phyloP scores from a whole-genome alignment of 2,888 invertebrate genomes.

The Lycocerus yunnanus region DNA sequence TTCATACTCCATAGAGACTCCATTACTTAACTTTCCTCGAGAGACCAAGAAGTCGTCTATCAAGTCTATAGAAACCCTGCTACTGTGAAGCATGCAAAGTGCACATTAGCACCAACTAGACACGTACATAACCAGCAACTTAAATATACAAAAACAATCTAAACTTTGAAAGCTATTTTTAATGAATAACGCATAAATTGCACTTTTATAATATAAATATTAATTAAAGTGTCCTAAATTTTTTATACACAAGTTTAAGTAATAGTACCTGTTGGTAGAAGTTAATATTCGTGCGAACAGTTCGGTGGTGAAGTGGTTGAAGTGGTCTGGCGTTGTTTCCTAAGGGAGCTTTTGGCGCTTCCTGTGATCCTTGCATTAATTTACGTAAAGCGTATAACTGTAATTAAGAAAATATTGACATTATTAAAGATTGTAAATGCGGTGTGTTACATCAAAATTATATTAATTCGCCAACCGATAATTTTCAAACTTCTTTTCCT shows the following conservation, averaged over 20 bases:
- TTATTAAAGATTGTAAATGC: constrained; percentile 28
- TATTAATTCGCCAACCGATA: neutral
- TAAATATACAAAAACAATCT: constrained; percentile 36
- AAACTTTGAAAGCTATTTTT: constrained; percentile 8
- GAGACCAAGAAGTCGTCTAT: constrained; percentile 40
- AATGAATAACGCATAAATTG: constrained; percentile 4
- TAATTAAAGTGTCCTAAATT: constrained; percentile 12
- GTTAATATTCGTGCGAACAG: constrained; percentile 96
- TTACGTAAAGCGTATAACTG: constrained; percentile 87
- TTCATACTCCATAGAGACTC: constrained; percentile 15
- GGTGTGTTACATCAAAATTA: constrained; percentile 12
- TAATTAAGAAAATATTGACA: constrained; percentile 41
- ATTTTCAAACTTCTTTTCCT: neutral
- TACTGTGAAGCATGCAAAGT: constrained; percentile 37
- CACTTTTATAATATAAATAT: neutral
- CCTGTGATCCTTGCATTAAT: constrained; percentile 87
- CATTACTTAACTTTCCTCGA: constrained; percentile 34
- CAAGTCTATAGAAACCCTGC: constrained; percentile 29
- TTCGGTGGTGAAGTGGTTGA: constrained; percentile 89
- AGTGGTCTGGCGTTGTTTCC: constrained; percentile 95
- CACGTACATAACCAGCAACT: constrained; percentile 42
- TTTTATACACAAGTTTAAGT: constrained; percentile 22
- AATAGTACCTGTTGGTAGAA: constrained; percentile 67
- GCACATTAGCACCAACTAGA: constrained; percentile 38
- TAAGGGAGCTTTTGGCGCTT: constrained; percentile 86